phyloP scores from a whole-genome alignment of 2,888 invertebrate species.

The Bhutanitis thaidina region DNA sequence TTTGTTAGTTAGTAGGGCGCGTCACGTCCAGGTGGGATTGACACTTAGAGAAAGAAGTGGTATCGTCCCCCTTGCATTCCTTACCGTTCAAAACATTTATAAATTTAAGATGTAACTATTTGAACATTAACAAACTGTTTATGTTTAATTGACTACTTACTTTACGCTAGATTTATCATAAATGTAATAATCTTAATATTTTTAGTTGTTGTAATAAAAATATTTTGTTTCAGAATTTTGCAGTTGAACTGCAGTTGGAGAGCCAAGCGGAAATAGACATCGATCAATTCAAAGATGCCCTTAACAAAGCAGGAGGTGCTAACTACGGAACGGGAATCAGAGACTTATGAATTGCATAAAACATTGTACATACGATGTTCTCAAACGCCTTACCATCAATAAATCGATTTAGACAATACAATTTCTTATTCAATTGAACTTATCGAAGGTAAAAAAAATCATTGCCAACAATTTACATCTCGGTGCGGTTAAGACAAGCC shows the following conservation, averaged over 20 bases:
- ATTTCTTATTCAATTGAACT: conserved; percentile 13
- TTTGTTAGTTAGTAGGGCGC: no score
- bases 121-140: no score
- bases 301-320: conserved; percentile 88
- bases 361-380: conserved; percentile 5
- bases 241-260: conserved; percentile 86
- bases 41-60: no score
- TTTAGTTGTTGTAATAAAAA: no score
- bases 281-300: conserved; percentile 83
- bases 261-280: conserved; percentile 84
- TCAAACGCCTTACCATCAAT: conserved; percentile 35
- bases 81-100: no score
- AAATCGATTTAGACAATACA: conserved; percentile 28
- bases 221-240: conserved; percentile 83
- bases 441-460: not conserved
- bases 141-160: no score
- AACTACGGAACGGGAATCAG: conserved; percentile 89
- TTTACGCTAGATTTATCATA: no score
- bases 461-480: not conserved
- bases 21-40: no score
- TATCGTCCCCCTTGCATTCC: no score
- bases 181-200: no score
- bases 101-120: no score
- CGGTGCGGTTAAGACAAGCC: not conserved
- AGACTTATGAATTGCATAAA: conserved; percentile 75